phyloP scores from a whole-genome alignment of 2,888 invertebrate species.

The Onthophagus sagittarius region DNA sequence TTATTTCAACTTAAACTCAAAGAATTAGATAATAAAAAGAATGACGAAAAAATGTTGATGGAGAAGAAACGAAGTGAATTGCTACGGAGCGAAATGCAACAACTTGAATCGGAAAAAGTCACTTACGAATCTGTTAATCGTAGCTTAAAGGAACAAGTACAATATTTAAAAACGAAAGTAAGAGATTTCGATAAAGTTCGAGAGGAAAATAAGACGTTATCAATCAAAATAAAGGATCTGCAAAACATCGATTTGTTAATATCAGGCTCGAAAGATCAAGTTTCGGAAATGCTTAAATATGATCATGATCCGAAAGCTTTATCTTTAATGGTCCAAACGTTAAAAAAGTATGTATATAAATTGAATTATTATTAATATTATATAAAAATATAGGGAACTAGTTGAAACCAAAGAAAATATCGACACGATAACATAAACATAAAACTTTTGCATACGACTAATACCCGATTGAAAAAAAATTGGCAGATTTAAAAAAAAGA shows the following conservation, averaged over 20 bases:
- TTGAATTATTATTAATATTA: too few relatives aligned
- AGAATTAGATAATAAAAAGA: conserved; percentile 47
- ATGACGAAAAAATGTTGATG: conserved; percentile 38
- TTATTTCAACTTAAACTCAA: conserved; percentile 56
- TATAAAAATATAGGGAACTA: too few relatives aligned
- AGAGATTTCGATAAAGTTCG: conserved; percentile 50
- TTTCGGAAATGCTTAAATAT: conserved; percentile 58
- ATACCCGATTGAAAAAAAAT: conserved; percentile 34
- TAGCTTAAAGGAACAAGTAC: conserved; percentile 56
- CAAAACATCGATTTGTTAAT: conserved; percentile 58
- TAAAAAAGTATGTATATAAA: conserved; percentile 62
- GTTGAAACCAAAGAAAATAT: conserved; percentile 48
- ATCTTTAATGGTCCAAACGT: conserved; percentile 57
- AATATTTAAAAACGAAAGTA: conserved; percentile 51
- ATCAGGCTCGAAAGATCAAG: conserved; percentile 57
- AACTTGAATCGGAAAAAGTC: conserved; percentile 46
- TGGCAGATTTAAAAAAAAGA: conserved; percentile 28
- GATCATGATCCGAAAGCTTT: conserved; percentile 58
- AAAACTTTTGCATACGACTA: conserved; percentile 47
- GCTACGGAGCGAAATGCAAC: conserved; percentile 45
- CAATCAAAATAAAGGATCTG: conserved; percentile 54
- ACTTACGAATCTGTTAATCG: conserved; percentile 51
- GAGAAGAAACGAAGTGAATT: conserved; percentile 41
- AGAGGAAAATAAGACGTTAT: conserved; percentile 55
- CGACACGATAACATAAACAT: conserved; percentile 45